phyloP scores from a whole-genome alignment of 2,113 vertebrate species.

The Smithornis capensis region DNA sequence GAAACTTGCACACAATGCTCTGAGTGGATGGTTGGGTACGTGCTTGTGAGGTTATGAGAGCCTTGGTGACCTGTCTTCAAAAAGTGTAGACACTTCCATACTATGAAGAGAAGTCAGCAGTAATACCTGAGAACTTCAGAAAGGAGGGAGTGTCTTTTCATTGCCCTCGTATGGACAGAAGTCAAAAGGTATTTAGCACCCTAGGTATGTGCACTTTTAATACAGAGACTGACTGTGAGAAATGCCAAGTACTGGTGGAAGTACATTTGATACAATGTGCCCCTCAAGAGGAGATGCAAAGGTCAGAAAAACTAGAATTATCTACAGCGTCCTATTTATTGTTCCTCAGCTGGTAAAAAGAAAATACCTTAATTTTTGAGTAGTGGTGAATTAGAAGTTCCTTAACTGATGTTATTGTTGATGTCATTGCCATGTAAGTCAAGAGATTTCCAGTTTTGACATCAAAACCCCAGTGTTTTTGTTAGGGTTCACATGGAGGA shows the following conservation, averaged over 20 bases:
- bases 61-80: not conserved
- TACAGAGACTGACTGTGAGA: not conserved
- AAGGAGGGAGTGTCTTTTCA: not conserved
- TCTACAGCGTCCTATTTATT: not conserved
- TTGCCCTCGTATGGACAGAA: not conserved
- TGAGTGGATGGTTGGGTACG: not conserved
- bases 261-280: not conserved
- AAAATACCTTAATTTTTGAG: not conserved
- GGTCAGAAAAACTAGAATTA: not conserved
- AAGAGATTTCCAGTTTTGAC: not conserved
- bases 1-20: not conserved
- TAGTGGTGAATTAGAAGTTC: not conserved
- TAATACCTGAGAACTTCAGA: not conserved
- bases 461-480: not conserved
- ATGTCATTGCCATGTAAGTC: not conserved
- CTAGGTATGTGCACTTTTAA: not conserved
- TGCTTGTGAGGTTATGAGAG: not conserved
- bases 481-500: not conserved
- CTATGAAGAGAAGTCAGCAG: not conserved
- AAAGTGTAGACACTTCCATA: not conserved
- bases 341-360: not conserved
- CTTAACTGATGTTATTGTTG: not conserved
- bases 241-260: not conserved
- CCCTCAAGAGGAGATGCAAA: not conserved
- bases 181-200: not conserved